Base-by-base conservation (phyloP, 2,797 vertebrate genomes). In the Notoglanidium macrostoma region DNA sequence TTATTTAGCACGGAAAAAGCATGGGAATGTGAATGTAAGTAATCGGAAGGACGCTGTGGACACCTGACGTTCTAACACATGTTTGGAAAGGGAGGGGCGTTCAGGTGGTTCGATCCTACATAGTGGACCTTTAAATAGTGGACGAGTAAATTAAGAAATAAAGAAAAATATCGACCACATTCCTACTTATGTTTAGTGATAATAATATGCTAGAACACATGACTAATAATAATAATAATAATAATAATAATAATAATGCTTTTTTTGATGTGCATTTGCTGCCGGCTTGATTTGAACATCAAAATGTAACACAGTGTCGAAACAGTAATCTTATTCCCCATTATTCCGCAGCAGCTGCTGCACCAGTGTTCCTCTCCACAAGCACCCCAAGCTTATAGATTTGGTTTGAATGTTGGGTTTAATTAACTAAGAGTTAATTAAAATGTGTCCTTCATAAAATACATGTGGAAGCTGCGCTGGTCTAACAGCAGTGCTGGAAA, bases 361-460 rank as follows among this genome's bases (percentile, higher is more conserved):
- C n/a, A 2, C 80, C 40, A n/a, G 59, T 67, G 61, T 51, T 83
- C 80, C n/a, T 32, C 26, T 81, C 12, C 40, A 32, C 40, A 82
- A 65, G 40, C 81, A 83, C 81, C 81, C 23, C 81, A 55, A 70
- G 81, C 81, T 70, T 68, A 83, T 70, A 70, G 81, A 83, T 32
- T 83, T 35, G 29, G 63, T 68, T 83, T 83, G 49, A 70, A 83
- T 54, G 46, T 68, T 83, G 63, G 65, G 63, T 83, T 83, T 83
- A 83, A 83, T 83, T 83, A 83, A 68, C 63, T 35, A 70, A 54
- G n/a, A 83, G 65, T 68, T 83, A 83, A 83, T 83, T 83, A 83
- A 83, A 83, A 68, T 15, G 65, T 83, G 49, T 83, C 81, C 81
- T 83, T 83, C 81, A 83, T 70, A 54, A 83, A 55, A 68, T 68